These are phyloP conservation scores for Erebia ligea DNA, from an alignment of 2,888 invertebrate genomes.

Conservation along the genomic window DNA sequence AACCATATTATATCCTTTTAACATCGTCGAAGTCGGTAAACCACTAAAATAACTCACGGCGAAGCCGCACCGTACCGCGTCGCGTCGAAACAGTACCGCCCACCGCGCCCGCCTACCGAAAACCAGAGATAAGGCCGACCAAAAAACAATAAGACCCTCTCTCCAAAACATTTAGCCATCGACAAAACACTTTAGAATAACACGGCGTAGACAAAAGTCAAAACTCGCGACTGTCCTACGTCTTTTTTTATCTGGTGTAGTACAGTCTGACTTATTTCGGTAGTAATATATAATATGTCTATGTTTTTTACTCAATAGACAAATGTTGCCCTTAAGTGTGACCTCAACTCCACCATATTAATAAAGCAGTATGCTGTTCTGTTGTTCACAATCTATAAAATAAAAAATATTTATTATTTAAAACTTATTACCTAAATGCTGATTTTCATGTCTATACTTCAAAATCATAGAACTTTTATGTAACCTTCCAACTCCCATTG, in stretches of 20 bases:
- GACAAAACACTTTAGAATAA: slow-evolving; percentile 59
- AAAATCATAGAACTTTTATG: too few relatives aligned
- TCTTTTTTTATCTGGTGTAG: background rate
- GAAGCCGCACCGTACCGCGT: slow-evolving; percentile 32
- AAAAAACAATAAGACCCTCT: slow-evolving; percentile 77
- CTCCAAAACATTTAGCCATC: slow-evolving; percentile 55
- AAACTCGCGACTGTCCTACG: slow-evolving; percentile 23
- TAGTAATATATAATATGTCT: too few relatives aligned
- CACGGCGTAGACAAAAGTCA: slow-evolving; percentile 21
- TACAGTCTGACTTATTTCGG: background rate
- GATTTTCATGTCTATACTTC: too few relatives aligned
- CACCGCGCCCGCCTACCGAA: slow-evolving; percentile 78
- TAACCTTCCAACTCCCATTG: too few relatives aligned
- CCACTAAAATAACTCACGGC: slow-evolving; percentile 22
- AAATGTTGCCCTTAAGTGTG: too few relatives aligned
- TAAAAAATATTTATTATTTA: too few relatives aligned
- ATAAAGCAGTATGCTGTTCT: too few relatives aligned
- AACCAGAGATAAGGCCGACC: slow-evolving; percentile 64
- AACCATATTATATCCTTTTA: too few relatives aligned
- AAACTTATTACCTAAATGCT: too few relatives aligned
- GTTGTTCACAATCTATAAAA: too few relatives aligned
- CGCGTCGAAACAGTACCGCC: slow-evolving; percentile 62
- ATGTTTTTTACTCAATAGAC: too few relatives aligned
- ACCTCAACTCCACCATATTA: too few relatives aligned
- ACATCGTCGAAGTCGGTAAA: slow-evolving; percentile 9